Percentiles rank a stretch among this genome's conserved stretches.
These are phyloP conservation scores for Ischnus inquisitorius DNA, from an alignment of 2,888 invertebrate genomes.

Conservation along the genomic window DNA sequence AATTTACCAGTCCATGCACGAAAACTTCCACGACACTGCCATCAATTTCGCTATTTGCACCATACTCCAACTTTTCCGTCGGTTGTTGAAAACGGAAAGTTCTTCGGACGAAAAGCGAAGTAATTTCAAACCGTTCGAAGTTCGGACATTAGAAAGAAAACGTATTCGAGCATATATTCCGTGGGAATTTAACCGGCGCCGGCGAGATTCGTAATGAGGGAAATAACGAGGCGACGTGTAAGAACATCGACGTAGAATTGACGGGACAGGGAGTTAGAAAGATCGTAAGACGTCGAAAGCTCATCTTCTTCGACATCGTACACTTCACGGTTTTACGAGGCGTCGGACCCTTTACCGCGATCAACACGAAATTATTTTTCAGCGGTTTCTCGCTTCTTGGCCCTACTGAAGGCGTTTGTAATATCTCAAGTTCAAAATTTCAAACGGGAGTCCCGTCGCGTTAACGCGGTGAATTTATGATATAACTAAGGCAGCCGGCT, in stretches of 20 bases:
- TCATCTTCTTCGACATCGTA: slow-evolving; percentile 63
- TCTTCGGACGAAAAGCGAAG: too few relatives aligned
- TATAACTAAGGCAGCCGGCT: slow-evolving; percentile 36
- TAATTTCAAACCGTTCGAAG: neutral
- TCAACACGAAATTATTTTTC: slow-evolving; percentile 60
- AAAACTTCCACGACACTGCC: too few relatives aligned
- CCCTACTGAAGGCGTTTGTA: slow-evolving; percentile 41
- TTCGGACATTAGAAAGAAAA: neutral
- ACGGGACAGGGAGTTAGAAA: neutral
- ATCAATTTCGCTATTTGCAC: too few relatives aligned
- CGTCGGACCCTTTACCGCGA: slow-evolving; percentile 53
- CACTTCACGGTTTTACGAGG: slow-evolving; percentile 61
- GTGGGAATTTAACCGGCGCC: neutral
- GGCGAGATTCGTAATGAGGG: slow-evolving; percentile 1
- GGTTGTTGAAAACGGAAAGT: too few relatives aligned
- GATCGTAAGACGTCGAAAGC: slow-evolving; percentile 37
- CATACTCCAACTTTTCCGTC: too few relatives aligned
- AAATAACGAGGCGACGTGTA: slow-evolving; percentile 20
- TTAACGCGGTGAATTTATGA: slow-evolving; percentile 64
- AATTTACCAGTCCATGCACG: too few relatives aligned
- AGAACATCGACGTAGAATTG: slow-evolving; percentile 18
- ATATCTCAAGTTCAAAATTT: slow-evolving; percentile 54
- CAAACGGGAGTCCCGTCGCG: slow-evolving; percentile 61
- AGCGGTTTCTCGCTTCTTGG: slow-evolving; percentile 46
- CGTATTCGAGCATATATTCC: neutral